phyloP scores from a whole-genome alignment of 2,113 vertebrate genomes.

The Canis aureus region DNA sequence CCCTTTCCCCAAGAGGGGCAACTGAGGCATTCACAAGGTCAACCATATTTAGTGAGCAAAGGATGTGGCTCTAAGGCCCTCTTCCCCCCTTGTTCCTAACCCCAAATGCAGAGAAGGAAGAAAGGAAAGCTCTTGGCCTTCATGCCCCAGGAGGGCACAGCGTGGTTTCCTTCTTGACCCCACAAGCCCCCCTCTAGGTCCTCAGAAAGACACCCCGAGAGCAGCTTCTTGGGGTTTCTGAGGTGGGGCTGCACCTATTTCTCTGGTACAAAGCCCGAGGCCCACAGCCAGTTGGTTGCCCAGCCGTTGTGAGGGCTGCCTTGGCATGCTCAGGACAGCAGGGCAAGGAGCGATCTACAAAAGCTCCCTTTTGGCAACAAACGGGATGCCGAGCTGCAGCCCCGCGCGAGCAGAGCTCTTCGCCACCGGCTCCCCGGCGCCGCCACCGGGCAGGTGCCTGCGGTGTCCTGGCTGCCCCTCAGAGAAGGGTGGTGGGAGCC shows the following conservation, averaged over 20 bases:
- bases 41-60: background rate
- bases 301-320: background rate
- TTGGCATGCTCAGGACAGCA: background rate
- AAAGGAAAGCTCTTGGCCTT: background rate
- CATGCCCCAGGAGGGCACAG: background rate
- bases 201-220: background rate
- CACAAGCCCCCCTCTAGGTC: background rate
- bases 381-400: background rate
- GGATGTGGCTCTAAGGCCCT: background rate
- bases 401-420: background rate
- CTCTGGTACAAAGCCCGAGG: background rate
- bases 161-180: background rate
- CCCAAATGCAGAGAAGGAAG: constrained; percentile 3
- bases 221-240: background rate
- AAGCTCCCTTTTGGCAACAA: background rate
- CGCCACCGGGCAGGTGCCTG: background rate
- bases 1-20: background rate
- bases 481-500: background rate
- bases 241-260: background rate
- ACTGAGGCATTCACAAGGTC: background rate
- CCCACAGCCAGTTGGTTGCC: background rate
- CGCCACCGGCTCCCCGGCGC: rapidly evolving
- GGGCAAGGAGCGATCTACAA: background rate
- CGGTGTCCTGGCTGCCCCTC: background rate
- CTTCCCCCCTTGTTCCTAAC: background rate